Conservation (phyloP, 1,140 invertebrate species). For the Zaprionus ornatus region DNA sequence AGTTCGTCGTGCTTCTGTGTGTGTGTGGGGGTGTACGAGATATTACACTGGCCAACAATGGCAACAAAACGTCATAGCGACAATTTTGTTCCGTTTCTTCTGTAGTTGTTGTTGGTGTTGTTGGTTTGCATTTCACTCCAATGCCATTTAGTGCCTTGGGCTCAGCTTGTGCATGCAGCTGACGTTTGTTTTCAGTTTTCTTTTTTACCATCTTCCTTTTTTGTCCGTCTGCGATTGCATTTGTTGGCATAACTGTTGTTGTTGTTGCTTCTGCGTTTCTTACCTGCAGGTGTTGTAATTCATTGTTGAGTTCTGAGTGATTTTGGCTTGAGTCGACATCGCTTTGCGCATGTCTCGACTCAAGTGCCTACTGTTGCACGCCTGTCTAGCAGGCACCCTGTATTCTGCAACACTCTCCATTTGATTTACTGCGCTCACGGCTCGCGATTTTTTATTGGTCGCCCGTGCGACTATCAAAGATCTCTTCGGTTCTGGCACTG, state of each 20-base stretch:
- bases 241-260: constrained; percentile 9
- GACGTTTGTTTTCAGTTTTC: constrained; percentile 50
- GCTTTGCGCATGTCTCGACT: constrained; percentile 56
- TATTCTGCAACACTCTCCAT: not conserved
- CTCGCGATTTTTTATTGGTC: not conserved
- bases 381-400: constrained; percentile 46
- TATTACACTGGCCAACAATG: constrained; percentile 67
- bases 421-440: constrained; percentile 1
- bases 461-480: not conserved
- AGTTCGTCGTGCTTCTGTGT: constrained; percentile 11
- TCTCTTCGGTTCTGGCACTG: not conserved
- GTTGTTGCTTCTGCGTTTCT: constrained; percentile 16
- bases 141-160: constrained; percentile 46
- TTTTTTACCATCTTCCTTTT: constrained; percentile 1
- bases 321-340: not conserved
- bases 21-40: constrained; percentile 32
- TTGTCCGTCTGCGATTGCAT: constrained; percentile 21
- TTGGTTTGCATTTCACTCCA: constrained; percentile 41
- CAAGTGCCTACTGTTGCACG: constrained; percentile 4
- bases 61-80: constrained; percentile 35
- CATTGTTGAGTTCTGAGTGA: constrained; percentile 47
- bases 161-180: constrained; percentile 53
- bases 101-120: constrained; percentile 39
- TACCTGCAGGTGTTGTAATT: constrained; percentile 59
- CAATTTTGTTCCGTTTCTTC: constrained; percentile 19